phyloP scores from a whole-genome alignment of 2,797 vertebrate species.

The Saxicola maurus region DNA sequence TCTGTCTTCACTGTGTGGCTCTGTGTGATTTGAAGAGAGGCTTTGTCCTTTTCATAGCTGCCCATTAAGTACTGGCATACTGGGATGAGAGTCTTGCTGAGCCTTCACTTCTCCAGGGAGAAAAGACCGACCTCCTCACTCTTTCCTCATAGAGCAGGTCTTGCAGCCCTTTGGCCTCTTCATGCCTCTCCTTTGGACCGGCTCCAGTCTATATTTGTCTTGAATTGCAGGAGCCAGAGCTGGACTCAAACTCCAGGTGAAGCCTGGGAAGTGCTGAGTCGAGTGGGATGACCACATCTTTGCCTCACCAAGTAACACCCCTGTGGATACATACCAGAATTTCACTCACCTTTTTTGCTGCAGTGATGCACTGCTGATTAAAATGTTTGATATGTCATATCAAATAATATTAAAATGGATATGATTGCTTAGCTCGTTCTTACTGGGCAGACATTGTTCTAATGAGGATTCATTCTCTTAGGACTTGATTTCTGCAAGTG shows the following conservation, averaged over 20 bases:
- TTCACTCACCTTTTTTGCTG: neutral
- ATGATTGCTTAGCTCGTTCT: neutral
- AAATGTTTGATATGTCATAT: neutral
- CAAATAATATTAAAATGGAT: neutral
- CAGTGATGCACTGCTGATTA: neutral
- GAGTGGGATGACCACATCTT: neutral
- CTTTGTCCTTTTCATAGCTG: neutral
- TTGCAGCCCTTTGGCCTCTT: neutral
- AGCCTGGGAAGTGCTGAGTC: accelerated
- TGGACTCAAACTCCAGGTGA: neutral
- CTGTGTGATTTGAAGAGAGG: neutral
- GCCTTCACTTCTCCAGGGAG: neutral
- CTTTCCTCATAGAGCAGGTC: neutral
- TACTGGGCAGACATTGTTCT: neutral
- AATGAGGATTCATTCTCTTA: neutral
- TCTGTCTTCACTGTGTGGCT: neutral
- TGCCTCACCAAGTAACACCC: neutral
- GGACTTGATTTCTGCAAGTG: neutral
- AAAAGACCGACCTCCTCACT: neutral
- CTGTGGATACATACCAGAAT: neutral
- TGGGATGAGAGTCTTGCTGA: neutral
- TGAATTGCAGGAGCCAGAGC: neutral
- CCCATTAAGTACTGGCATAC: neutral
- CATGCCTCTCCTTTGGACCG: neutral
- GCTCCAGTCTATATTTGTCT: neutral